Evolutionary conservation across 2,888 invertebrate species (phyloP).

Genomic region (Erpobdella octoculata): DNA sequence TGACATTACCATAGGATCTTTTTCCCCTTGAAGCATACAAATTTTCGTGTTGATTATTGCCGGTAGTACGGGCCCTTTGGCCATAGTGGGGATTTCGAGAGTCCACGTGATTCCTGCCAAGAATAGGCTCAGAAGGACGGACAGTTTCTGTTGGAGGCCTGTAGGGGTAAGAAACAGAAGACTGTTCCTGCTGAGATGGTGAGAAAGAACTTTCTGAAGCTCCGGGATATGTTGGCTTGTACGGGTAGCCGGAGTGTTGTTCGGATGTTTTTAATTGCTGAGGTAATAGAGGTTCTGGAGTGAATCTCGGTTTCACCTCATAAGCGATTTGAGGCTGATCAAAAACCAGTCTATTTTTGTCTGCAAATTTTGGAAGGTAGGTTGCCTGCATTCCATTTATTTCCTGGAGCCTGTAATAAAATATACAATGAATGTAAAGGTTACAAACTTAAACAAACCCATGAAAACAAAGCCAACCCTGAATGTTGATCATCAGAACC

Average conservation of each 20-base stretch:
- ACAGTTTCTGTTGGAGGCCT: background rate
- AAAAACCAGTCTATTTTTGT: background rate
- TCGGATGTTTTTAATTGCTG: background rate
- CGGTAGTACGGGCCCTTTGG: background rate
- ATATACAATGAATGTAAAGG: too few species aligned
- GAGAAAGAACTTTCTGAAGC: background rate
- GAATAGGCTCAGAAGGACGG: background rate
- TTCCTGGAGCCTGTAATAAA: too few species aligned
- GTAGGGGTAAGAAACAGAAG: background rate
- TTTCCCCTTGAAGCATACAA: too few species aligned
- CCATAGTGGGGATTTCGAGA: background rate
- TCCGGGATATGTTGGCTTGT: background rate
- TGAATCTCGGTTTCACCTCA: slow-evolving; percentile 8
- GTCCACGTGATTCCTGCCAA: background rate
- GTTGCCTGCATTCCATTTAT: background rate
- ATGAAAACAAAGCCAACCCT: background rate
- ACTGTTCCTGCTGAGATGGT: background rate
- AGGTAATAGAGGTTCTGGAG: background rate
- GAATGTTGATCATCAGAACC: background rate
- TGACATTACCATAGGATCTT: too few species aligned
- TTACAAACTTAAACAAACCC: too few species aligned
- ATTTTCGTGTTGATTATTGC: too few species aligned
- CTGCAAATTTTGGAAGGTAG: background rate
- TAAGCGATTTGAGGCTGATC: background rate
- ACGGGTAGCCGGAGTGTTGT: background rate